Evolutionary conservation across 1,140 invertebrate genomes (phyloP), one percentile per base, ranked within the genome.

Genomic region (Calycopis cecrops): DNA sequence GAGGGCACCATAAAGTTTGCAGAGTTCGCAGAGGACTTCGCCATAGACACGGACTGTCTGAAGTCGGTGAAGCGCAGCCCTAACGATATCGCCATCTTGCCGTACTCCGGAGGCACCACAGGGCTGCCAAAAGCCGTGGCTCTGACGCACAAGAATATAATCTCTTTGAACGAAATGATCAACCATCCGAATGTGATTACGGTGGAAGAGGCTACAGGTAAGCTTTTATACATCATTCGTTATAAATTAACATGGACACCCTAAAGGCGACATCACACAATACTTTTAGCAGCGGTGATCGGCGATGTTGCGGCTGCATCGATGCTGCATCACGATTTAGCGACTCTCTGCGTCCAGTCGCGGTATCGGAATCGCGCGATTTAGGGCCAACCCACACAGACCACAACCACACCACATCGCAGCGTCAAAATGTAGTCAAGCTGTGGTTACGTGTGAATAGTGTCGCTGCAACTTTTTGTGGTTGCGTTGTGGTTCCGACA

Each of bases 41-140:
- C 57, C n/a, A 73, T 89, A 4, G 85, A 91, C 18, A 86, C 87
- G 8, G 75, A 77, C 48, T 85, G 82, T 63, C 68, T 89, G 53
- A 88, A 84, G 64, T 60, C 69, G n/a, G 76, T 84, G 11, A 68
- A 80, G 38, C 67, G 87, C 28, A 74, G 66, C 61, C 49, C 73
- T 3, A 74, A 91, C 16, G 90, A 92, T 64, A 69, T 90, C 4
- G 86, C 89, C 3, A 72, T 92, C 47, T 63, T 93, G 58, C 91
- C 91, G 1, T 93, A 91, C 69, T 93, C 95, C 0, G 96, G 95
- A 76, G 96, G 96, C 9, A 97, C 96, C 8, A 97, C 95, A 28
- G 96, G 96, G 17, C 83, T 94, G 49, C 95, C 96, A 6, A 98
- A 98, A 89, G 96, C 94, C 16, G 96, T 97, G 0, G 91, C 93